A percentile compares a stretch with the other conserved stretches of the same genome.
Evolutionary conservation across 1,140 invertebrate species (phyloP).

Genomic region (Monomorium pharaonis): DNA sequence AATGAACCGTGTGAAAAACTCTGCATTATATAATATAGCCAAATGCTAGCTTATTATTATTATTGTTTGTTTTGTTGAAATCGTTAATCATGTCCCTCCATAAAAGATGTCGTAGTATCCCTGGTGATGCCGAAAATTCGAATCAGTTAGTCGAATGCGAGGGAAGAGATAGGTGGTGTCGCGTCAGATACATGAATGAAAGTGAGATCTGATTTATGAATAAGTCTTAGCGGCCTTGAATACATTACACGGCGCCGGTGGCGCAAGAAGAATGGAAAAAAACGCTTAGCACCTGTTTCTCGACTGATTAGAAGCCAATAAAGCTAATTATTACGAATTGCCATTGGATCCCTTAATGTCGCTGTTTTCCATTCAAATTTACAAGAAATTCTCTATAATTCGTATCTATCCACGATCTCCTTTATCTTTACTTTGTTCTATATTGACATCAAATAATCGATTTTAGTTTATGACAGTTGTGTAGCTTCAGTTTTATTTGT

Average conservation of each 20-base stretch:
- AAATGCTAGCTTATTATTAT: too few relatives aligned
- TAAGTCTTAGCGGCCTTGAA: slow-evolving; percentile 67
- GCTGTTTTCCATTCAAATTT: slow-evolving; percentile 27
- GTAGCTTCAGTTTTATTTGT: not conserved
- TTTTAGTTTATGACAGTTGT: not conserved
- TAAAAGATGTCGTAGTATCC: not conserved
- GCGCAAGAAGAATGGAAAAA: slow-evolving; percentile 66
- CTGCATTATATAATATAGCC: too few relatives aligned
- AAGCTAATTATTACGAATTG: slow-evolving; percentile 44
- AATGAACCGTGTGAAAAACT: too few relatives aligned
- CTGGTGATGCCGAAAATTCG: slow-evolving; percentile 6
- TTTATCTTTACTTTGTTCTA: not conserved
- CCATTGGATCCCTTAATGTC: not conserved
- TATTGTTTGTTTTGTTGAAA: too few relatives aligned
- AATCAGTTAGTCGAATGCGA: slow-evolving; percentile 15
- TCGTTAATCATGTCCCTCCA: too few relatives aligned
- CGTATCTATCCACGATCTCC: not conserved
- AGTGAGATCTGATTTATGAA: slow-evolving; percentile 72
- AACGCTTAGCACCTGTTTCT: slow-evolving; percentile 44
- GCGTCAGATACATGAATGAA: slow-evolving; percentile 64
- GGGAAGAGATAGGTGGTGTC: not conserved
- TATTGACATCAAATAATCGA: not conserved
- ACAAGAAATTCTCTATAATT: slow-evolving; percentile 50
- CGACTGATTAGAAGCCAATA: slow-evolving; percentile 17
- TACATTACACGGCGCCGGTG: slow-evolving; percentile 62